These are phyloP conservation scores for Tetranychus cinnabarinus DNA, from an alignment of 1,140 invertebrate genomes.

Conservation along the genomic window DNA sequence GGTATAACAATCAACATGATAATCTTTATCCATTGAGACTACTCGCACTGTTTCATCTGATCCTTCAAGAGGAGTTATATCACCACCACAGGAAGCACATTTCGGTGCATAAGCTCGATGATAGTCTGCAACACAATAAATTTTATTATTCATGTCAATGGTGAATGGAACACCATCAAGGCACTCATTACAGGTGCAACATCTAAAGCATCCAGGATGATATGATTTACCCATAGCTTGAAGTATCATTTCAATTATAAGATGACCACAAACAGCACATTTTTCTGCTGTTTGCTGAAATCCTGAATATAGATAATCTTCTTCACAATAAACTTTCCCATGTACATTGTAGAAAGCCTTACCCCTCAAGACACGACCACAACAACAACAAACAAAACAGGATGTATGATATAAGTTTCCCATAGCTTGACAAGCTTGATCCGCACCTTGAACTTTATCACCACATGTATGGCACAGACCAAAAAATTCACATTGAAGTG, in stretches of 20 bases:
- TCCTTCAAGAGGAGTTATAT: conserved; percentile 57
- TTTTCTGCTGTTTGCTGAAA: conserved; percentile 97
- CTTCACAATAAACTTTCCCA: conserved; percentile 88
- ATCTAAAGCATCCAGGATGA: conserved; percentile 94
- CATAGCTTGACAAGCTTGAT: conserved; percentile 93
- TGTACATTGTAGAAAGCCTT: conserved; percentile 98
- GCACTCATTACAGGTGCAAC: conserved; percentile 89
- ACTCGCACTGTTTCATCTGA: conserved; percentile 91
- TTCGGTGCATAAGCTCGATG: conserved; percentile 90
- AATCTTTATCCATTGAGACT: conserved; percentile 96
- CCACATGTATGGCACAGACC: conserved; percentile 82
- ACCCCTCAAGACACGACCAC: conserved; percentile 65
- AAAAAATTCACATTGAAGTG: conserved; percentile 51
- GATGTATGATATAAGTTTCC: conserved; percentile 90
- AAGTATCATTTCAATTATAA: conserved; percentile 98
- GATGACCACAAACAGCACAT: conserved; percentile 88
- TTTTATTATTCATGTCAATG: conserved; percentile 86
- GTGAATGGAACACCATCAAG: conserved; percentile 95
- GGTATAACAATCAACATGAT: conserved; percentile 93
- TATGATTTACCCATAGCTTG: conserved; percentile 99
- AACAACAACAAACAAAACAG: conserved; percentile 94
- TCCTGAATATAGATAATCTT: conserved; percentile 94
- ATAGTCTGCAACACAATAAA: conserved; percentile 96
- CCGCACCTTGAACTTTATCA: conserved; percentile 77
- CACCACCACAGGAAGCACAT: conserved; percentile 84